Evolutionary conservation across 2,113 vertebrate species (phyloP).

Genomic region (Butastur rufipennis): DNA sequence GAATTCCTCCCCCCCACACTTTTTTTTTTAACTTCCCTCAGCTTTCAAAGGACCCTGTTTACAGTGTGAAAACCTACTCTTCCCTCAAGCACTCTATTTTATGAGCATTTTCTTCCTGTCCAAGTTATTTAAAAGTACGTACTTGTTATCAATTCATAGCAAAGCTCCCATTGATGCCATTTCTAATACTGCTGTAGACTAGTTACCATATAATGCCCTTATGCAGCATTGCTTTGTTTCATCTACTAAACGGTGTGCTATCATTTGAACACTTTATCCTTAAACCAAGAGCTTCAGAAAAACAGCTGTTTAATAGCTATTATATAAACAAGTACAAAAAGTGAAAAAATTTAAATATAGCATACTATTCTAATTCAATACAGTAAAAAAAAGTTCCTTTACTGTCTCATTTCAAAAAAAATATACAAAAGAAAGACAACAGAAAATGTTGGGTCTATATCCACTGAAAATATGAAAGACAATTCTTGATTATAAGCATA

Average conservation of each 20-base stretch:
- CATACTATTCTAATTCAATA: background rate
- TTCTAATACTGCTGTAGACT: background rate
- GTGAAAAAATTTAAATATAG: background rate
- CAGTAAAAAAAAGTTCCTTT: background rate
- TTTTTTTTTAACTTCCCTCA: background rate
- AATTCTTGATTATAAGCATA: conserved; percentile 5
- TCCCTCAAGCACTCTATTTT: background rate
- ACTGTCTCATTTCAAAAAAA: background rate
- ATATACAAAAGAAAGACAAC: background rate
- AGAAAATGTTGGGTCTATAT: background rate
- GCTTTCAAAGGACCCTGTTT: background rate
- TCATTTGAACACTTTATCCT: background rate
- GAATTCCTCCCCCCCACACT: too few relatives aligned
- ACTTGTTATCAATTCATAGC: background rate
- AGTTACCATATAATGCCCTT: background rate
- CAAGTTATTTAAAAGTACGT: background rate
- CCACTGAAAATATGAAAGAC: conserved; percentile 14
- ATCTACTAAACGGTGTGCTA: background rate
- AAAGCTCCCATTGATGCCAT: background rate
- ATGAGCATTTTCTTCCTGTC: background rate
- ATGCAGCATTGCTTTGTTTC: background rate
- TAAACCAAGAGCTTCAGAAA: background rate
- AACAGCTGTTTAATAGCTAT: background rate
- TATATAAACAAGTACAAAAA: background rate
- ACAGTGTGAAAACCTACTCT: background rate